phyloP scores from a whole-genome alignment of 2,888 invertebrate genomes.

The Synanthedon tipuliformis region DNA sequence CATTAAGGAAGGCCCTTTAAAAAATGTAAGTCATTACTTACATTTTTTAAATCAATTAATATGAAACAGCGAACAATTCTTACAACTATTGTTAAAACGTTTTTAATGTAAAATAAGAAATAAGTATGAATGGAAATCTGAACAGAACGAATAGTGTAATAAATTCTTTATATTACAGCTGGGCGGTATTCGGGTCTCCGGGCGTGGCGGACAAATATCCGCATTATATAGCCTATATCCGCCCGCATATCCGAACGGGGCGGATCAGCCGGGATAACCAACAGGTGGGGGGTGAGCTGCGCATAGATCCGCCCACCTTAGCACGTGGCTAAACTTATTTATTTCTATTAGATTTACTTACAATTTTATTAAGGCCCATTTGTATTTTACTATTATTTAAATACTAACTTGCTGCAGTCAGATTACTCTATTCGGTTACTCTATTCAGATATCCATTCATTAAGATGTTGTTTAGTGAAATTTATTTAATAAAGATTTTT shows the following conservation, averaged over 20 bases:
- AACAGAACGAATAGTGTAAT: not conserved
- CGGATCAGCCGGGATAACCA: conserved; percentile 64
- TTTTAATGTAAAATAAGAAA: no score
- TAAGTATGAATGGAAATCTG: no score
- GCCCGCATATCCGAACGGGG: conserved; percentile 35
- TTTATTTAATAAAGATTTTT: no score
- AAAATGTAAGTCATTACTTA: no score
- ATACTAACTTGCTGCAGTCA: no score
- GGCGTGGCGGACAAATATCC: conserved; percentile 45
- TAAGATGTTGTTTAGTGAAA: no score
- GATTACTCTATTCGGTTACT: no score
- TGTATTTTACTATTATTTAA: no score
- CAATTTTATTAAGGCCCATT: no score
- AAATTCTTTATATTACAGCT: conserved; percentile 1
- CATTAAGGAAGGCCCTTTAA: no score
- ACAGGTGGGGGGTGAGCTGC: conserved; percentile 67
- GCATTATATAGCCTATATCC: conserved; percentile 19
- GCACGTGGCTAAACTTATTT: conserved; percentile 34
- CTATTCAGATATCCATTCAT: no score
- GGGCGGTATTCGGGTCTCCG: conserved; percentile 17
- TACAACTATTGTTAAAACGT: not conserved
- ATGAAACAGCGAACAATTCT: not conserved
- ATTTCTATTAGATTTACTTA: not conserved
- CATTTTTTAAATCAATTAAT: not conserved
- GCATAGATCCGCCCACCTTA: conserved; percentile 49